Evolutionary conservation across 2,888 invertebrate species (phyloP).

Genomic region (Pristionchus fissidentatus): DNA sequence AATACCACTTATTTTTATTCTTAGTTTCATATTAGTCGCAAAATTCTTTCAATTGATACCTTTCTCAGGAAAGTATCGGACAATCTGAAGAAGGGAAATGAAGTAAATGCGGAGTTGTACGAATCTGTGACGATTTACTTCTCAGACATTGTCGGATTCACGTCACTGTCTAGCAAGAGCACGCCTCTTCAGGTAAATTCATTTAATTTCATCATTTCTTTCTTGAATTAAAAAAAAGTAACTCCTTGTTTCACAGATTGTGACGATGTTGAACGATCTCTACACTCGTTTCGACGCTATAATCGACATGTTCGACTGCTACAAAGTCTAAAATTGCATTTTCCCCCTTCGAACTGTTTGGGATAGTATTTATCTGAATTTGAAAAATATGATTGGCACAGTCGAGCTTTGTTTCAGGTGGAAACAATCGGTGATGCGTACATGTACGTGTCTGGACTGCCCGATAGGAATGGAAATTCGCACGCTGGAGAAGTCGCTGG

Average conservation of each 20-base stretch:
- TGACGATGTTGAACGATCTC: slow-evolving; percentile 88
- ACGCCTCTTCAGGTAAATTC: slow-evolving; percentile 56
- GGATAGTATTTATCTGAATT: too few relatives aligned
- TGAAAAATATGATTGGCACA: not conserved
- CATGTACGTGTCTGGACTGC: slow-evolving; percentile 63
- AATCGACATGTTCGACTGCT: slow-evolving; percentile 79
- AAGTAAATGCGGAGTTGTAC: slow-evolving; percentile 60
- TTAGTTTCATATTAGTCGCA: too few relatives aligned
- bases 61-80: slow-evolving; percentile 56
- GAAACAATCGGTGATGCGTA: slow-evolving; percentile 64
- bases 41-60: not conserved
- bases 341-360: not conserved
- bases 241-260: slow-evolving; percentile 83
- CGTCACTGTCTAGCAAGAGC: slow-evolving; percentile 62
- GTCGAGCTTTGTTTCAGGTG: slow-evolving; percentile 50
- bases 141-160: slow-evolving; percentile 66
- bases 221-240: not conserved
- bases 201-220: too few relatives aligned
- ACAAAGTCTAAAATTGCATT: slow-evolving; percentile 54
- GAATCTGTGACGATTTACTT: slow-evolving; percentile 63
- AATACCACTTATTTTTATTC: not conserved
- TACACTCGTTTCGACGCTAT: slow-evolving; percentile 91
- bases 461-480: slow-evolving; percentile 56
- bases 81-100: slow-evolving; percentile 59
- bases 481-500: slow-evolving; percentile 64